phyloP scores from a whole-genome alignment of 2,797 vertebrate species.

The Spinibarbus caldwelli region DNA sequence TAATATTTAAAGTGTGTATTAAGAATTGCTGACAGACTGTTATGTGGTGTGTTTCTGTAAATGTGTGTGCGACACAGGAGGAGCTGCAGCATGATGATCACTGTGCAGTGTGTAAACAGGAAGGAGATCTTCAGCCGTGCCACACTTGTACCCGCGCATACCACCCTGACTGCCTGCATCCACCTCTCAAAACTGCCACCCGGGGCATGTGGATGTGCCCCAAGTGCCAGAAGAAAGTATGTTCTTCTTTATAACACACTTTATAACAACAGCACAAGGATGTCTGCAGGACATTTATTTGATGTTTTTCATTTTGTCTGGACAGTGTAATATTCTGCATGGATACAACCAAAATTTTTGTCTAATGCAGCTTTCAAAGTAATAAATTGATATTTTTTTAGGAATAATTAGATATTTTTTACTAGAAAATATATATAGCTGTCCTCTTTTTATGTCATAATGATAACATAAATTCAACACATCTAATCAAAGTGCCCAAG shows the following conservation, averaged over 20 bases:
- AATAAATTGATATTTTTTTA: background rate
- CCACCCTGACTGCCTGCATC: conserved; percentile 92
- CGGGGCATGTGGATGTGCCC: conserved; percentile 94
- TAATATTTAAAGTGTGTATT: background rate
- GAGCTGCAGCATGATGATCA: conserved; percentile 86
- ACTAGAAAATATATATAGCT: background rate
- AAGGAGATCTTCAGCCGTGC: conserved; percentile 87
- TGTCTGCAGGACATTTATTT: background rate
- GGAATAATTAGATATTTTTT: background rate
- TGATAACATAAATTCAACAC: background rate
- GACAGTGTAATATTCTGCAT: background rate
- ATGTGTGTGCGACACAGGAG: conserved; percentile 73
- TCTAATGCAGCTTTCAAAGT: background rate
- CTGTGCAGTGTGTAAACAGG: conserved; percentile 87
- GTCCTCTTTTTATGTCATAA: background rate
- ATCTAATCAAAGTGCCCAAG: background rate
- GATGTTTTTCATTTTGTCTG: background rate
- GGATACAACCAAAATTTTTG: background rate
- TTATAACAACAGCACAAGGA: background rate
- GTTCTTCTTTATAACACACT: background rate
- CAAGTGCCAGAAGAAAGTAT: conserved; percentile 97
- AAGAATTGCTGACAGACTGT: background rate
- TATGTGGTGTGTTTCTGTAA: background rate
- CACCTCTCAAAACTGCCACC: conserved; percentile 85
- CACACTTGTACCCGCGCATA: conserved; percentile 90